Evolutionary conservation across 2,888 invertebrate genomes (phyloP).

Genomic region (Drosophila mimetica): DNA sequence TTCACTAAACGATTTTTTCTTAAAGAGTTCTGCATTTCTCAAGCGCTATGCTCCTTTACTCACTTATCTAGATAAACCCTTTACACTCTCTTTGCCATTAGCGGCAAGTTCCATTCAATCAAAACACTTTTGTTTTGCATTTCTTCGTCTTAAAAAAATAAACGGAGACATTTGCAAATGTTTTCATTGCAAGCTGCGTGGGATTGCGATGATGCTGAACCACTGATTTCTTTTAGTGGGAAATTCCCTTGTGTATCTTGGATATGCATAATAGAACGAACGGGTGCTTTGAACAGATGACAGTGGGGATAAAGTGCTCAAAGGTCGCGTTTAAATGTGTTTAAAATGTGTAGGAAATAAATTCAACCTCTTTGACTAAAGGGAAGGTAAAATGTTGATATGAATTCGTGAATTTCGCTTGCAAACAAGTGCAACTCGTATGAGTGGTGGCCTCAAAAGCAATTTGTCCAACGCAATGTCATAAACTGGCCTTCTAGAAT

Average conservation of each 20-base stretch:
- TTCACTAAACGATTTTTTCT: no score
- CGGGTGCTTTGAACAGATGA: constrained; percentile 10
- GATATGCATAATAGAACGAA: constrained; percentile 54
- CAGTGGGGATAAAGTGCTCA: neutral
- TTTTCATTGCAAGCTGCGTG: constrained; percentile 31
- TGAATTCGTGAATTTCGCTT: no score
- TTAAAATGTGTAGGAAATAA: neutral
- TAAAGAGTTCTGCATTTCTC: no score
- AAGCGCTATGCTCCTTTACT: neutral
- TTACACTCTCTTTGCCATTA: constrained; percentile 16
- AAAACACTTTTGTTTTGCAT: constrained; percentile 54
- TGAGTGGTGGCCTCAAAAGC: constrained; percentile 38
- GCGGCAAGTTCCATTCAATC: constrained; percentile 42
- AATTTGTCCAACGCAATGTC: constrained; percentile 52
- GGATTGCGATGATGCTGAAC: constrained; percentile 24
- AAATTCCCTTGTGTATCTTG: constrained; percentile 38
- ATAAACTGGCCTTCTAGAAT: constrained; percentile 47
- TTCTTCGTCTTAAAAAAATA: constrained; percentile 29
- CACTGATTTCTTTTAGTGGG: constrained; percentile 40
- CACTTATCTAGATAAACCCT: constrained; percentile 15
- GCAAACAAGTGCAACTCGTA: no score
- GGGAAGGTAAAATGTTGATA: no score
- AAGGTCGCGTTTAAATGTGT: neutral
- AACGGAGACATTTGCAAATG: constrained; percentile 33
- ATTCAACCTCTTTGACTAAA: no score